These are phyloP conservation scores for Willisornis vidua DNA, from an alignment of 2,113 vertebrate genomes.

Conservation along the genomic window DNA sequence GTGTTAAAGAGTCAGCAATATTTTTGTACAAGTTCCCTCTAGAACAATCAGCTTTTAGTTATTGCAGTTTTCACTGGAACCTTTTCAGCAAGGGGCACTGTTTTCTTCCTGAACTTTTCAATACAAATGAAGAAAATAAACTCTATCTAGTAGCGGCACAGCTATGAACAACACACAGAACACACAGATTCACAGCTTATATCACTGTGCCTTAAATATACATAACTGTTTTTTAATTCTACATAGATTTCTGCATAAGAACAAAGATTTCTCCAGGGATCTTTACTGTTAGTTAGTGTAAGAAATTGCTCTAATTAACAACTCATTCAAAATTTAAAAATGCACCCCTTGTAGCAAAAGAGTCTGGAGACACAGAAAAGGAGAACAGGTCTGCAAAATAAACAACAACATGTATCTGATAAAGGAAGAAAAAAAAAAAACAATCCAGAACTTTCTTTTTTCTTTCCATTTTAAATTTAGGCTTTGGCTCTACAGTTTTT, in stretches of 20 bases:
- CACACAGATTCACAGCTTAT: background rate
- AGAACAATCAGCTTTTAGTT: background rate
- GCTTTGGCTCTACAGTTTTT: background rate
- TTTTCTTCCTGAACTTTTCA: background rate
- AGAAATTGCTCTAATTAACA: constrained; percentile 21
- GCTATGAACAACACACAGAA: background rate
- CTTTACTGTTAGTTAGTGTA: background rate
- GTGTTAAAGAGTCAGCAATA: background rate
- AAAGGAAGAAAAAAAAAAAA: background rate
- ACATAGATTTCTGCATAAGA: background rate
- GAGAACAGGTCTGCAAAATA: background rate
- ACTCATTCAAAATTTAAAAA: background rate
- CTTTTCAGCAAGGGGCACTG: background rate
- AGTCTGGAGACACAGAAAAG: background rate
- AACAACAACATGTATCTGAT: background rate
- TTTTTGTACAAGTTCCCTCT: background rate
- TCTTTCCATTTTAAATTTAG: background rate
- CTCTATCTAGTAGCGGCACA: background rate
- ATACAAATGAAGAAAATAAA: background rate
- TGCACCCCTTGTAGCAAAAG: background rate
- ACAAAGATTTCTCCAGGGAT: background rate
- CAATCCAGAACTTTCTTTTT: too few species aligned
- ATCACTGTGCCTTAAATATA: background rate
- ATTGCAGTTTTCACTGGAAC: background rate
- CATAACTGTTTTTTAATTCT: background rate